phyloP scores from a whole-genome alignment of 2,113 vertebrate genomes.

The Scolopax mira region DNA sequence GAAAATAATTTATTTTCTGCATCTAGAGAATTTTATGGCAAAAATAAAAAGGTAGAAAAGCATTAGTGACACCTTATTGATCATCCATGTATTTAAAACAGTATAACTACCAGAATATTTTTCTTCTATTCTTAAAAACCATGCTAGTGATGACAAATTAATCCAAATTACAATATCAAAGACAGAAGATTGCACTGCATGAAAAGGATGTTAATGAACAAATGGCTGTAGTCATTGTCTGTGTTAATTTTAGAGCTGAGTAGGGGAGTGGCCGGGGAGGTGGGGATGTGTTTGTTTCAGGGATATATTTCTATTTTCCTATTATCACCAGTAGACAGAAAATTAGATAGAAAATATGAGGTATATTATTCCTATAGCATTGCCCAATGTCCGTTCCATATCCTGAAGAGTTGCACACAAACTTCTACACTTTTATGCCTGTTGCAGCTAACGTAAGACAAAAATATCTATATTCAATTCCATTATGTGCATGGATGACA shows the following conservation, averaged over 20 bases:
- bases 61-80: neutral
- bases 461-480: neutral
- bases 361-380: neutral
- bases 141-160: neutral
- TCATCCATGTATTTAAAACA: neutral
- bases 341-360: neutral
- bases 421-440: neutral
- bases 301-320: neutral
- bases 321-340: neutral
- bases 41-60: neutral
- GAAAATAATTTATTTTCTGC: neutral
- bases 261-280: neutral
- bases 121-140: neutral
- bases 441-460: neutral
- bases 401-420: neutral
- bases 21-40: neutral
- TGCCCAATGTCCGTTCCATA: neutral
- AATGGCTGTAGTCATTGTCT: neutral
- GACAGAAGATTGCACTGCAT: conserved; percentile 4
- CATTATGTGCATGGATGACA: neutral
- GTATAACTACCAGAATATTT: neutral
- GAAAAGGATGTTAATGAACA: conserved; percentile 51
- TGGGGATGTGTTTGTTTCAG: neutral
- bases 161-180: conserved; percentile 47
- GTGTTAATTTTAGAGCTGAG: conserved; percentile 23